phyloP scores from a whole-genome alignment of 1,140 invertebrate genomes.

The Epicauta chinensis region DNA sequence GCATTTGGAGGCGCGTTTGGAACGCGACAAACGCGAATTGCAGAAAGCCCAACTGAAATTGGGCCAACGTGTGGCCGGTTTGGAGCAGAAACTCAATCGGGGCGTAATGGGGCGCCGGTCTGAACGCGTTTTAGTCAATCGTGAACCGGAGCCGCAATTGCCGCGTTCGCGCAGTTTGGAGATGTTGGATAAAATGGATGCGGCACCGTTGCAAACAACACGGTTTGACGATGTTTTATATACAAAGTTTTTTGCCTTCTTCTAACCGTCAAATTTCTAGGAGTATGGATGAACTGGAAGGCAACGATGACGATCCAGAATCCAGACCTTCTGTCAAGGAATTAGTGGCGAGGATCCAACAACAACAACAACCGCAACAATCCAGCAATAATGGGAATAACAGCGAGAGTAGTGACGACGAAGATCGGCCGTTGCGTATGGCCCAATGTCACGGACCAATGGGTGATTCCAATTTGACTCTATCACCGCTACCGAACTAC shows the following conservation, averaged over 20 bases:
- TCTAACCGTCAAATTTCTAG: slow-evolving; percentile 31
- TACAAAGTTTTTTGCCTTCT: no score
- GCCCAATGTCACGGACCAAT: slow-evolving; percentile 47
- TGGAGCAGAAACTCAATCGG: slow-evolving; percentile 61
- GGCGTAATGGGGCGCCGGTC: slow-evolving; percentile 53
- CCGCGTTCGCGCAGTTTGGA: slow-evolving; percentile 59
- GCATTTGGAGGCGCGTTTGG: slow-evolving; percentile 79
- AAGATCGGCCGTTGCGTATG: slow-evolving; percentile 48
- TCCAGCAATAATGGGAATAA: slow-evolving; percentile 24
- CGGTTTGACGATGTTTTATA: slow-evolving; percentile 20
- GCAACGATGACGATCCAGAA: slow-evolving; percentile 25
- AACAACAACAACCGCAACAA: slow-evolving; percentile 44
- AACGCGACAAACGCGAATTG: slow-evolving; percentile 77
- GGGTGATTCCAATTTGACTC: slow-evolving; percentile 46
- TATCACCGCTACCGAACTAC: slow-evolving; percentile 42
- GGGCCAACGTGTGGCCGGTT: slow-evolving; percentile 71
- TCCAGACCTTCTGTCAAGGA: slow-evolving; percentile 51
- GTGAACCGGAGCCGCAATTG: slow-evolving; percentile 50
- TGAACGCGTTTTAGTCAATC: slow-evolving; percentile 50
- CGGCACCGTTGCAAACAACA: slow-evolving; percentile 29
- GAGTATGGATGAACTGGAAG: slow-evolving; percentile 41
- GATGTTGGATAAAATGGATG: slow-evolving; percentile 46
- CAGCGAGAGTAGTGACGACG: slow-evolving; percentile 52
- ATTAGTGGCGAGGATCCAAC: slow-evolving; percentile 52
- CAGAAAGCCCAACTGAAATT: slow-evolving; percentile 74